Conservation (phyloP, 2,797 vertebrate genomes). For the Sternotherus odoratus region DNA sequence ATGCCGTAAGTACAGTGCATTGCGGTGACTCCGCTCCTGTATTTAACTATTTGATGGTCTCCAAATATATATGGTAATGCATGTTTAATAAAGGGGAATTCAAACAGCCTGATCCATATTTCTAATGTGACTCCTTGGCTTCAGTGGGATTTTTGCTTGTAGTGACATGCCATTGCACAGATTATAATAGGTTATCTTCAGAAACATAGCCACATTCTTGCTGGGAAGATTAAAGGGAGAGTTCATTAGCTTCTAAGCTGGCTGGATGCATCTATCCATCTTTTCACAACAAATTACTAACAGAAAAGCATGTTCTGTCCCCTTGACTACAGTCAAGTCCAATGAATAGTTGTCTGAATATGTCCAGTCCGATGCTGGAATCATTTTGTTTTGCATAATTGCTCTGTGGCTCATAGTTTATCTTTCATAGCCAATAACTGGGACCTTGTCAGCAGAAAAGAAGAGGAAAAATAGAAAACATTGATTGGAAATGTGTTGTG, state of each 20-base stretch:
- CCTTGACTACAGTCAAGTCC: slow-evolving; percentile 12
- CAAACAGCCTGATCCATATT: neutral
- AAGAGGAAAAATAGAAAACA: neutral
- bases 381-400: slow-evolving; percentile 29
- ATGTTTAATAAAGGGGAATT: slow-evolving; percentile 36
- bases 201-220: slow-evolving; percentile 13
- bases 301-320: slow-evolving; percentile 12
- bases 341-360: slow-evolving; percentile 24
- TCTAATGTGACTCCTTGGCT: neutral
- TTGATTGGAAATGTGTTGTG: neutral
- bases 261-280: slow-evolving; percentile 39
- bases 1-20: slow-evolving; percentile 47
- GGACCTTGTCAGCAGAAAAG: slow-evolving; percentile 30
- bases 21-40: slow-evolving; percentile 35
- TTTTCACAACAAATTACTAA: slow-evolving; percentile 52
- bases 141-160: neutral
- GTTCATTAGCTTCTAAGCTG: slow-evolving; percentile 37
- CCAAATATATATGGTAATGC: slow-evolving; percentile 24
- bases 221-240: slow-evolving; percentile 35
- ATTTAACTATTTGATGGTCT: slow-evolving; percentile 33
- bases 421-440: slow-evolving; percentile 25
- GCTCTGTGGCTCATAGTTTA: neutral
- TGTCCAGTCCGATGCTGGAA: slow-evolving; percentile 30
- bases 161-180: slow-evolving; percentile 36
- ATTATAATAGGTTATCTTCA: slow-evolving; percentile 59